Percentiles rank a stretch among this genome's conserved stretches.
phyloP scores from a whole-genome alignment of 2,113 vertebrate species.

The Poicephalus meyeri region DNA sequence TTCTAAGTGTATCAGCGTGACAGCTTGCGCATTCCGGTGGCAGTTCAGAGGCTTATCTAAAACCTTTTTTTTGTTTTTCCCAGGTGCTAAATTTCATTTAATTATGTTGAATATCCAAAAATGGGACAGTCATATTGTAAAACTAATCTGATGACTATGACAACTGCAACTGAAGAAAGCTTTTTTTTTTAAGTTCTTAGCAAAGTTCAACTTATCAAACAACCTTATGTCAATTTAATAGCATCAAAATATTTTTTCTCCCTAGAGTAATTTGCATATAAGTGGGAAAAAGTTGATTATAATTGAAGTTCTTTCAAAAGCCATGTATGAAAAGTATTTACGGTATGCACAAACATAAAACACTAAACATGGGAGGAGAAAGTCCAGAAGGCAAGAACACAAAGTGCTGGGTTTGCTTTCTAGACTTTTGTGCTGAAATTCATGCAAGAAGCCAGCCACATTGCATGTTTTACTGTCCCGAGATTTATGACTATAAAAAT shows the following conservation, averaged over 20 bases:
- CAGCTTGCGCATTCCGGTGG: neutral
- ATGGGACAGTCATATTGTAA: neutral
- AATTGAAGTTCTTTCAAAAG: neutral
- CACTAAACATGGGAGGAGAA: neutral
- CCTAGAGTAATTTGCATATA: neutral
- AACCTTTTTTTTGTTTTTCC: neutral
- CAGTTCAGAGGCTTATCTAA: neutral
- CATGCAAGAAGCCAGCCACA: neutral
- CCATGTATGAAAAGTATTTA: neutral
- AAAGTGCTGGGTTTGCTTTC: neutral
- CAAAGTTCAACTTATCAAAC: neutral
- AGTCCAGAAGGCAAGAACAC: neutral
- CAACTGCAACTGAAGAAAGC: neutral
- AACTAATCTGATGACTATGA: neutral
- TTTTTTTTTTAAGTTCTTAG: neutral
- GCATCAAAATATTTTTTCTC: fast-evolving
- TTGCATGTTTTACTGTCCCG: neutral
- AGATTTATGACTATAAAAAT: neutral
- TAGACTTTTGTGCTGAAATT: neutral
- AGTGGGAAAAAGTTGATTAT: neutral
- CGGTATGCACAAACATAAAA: neutral
- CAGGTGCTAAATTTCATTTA: neutral
- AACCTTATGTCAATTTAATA: neutral
- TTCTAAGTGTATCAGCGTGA: neutral
- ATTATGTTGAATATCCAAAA: neutral